Percentiles rank a stretch among this genome's conserved stretches.
phyloP scores from a whole-genome alignment of 2,888 invertebrate species.

The Aphodius sticticus region DNA sequence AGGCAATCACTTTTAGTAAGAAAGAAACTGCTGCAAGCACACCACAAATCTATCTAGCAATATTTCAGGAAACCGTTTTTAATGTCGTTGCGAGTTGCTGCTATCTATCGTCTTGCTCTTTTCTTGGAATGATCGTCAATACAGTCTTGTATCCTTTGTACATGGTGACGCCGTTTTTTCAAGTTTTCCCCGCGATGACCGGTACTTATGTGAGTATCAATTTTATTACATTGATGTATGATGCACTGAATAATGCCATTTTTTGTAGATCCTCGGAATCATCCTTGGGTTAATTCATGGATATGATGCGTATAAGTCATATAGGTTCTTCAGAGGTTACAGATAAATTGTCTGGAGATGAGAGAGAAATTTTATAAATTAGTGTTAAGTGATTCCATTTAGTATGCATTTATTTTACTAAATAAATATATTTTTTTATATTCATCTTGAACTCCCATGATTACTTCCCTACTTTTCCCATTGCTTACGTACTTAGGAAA shows the following conservation, averaged over 20 bases:
- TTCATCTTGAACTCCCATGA: not conserved
- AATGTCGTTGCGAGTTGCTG: conserved; percentile 79
- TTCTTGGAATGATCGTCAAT: conserved; percentile 81
- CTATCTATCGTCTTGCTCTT: conserved; percentile 81
- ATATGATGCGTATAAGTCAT: conserved; percentile 80
- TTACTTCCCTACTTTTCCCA: no score
- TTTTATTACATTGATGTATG: not conserved
- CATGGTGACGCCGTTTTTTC: conserved; percentile 75
- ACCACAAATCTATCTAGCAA: conserved; percentile 7
- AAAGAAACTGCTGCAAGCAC: conserved; percentile 45
- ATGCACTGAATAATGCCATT: conserved; percentile 44
- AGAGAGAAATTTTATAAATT: not conserved
- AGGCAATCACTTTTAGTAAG: conserved; percentile 86
- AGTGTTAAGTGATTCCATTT: conserved; percentile 5
- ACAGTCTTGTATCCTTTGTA: conserved; percentile 80
- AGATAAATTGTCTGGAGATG: conserved; percentile 56
- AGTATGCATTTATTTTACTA: not conserved
- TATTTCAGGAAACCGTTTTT: conserved; percentile 78
- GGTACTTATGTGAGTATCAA: conserved; percentile 81
- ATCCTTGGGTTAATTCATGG: conserved; percentile 79
- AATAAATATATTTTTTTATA: not conserved
- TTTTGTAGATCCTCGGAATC: conserved; percentile 80
- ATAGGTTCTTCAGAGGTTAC: conserved; percentile 70
- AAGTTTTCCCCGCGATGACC: conserved; percentile 89
- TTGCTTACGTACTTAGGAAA: no score